phyloP scores from a whole-genome alignment of 2,797 vertebrate species.

The Pangasius macronema region DNA sequence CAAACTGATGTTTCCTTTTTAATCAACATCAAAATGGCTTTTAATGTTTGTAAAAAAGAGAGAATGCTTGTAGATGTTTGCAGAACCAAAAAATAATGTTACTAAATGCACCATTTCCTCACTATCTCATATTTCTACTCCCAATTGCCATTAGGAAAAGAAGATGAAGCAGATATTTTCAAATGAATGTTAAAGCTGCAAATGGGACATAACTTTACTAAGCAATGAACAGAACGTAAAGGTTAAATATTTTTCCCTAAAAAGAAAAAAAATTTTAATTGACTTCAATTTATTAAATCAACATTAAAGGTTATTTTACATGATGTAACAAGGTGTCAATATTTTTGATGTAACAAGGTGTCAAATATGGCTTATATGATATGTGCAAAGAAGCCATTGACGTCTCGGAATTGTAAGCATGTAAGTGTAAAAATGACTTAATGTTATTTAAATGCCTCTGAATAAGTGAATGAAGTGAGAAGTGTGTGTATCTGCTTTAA shows the following conservation, averaged over 20 bases:
- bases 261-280: neutral
- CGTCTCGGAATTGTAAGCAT: neutral
- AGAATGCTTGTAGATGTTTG: neutral
- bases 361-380: neutral
- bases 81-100: neutral
- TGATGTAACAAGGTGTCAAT: neutral
- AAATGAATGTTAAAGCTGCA: neutral
- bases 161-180: neutral
- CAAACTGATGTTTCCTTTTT: neutral
- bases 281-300: neutral
- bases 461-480: neutral
- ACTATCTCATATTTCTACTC: neutral
- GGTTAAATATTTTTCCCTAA: neutral
- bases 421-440: neutral
- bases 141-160: neutral
- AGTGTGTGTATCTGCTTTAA: neutral
- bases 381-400: neutral
- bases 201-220: neutral
- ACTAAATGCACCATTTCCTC: neutral
- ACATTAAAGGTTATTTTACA: neutral
- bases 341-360: neutral
- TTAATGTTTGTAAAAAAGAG: neutral
- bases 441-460: neutral
- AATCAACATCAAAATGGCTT: neutral
- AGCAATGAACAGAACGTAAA: neutral